Evolutionary conservation across 2,888 invertebrate genomes (phyloP), one percentile per base, ranked within the genome.

Genomic region (Syritta pipiens): DNA sequence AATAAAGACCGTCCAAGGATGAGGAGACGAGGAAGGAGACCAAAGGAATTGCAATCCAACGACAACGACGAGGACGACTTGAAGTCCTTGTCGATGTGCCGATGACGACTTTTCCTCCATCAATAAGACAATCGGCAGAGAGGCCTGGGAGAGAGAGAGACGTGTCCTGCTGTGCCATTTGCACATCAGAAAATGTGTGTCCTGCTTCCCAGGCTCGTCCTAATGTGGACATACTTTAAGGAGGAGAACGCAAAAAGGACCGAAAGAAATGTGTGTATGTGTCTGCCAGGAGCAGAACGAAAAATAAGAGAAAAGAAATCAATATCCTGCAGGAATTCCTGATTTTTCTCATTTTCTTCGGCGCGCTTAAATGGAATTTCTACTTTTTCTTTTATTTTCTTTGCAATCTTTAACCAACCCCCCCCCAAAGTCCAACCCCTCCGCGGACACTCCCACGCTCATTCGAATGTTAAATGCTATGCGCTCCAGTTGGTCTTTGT

Each of bases 81-180:
- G 5, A 28, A 46, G 59, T 59, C 28, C 22, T 51, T 62, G 40
- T 20, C 32, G 53, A 35, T 65, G 46, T 71, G 77, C 20, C 59
- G 48, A 55, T 72, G 72, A 72, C 67, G n/a, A n/a, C n/a, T n/a
- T 53, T 72, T 60, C 48, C 37, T 69, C 60, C 74, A 49, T 79
- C 77, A 79, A 79, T 79, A 79, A 72, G 77, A 79, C 77, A 79
- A 79, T 79, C 59, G 55, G 67, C 28, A 42, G 51, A n/a, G n/a
- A n/a, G n/a, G n/a, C n/a, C n/a, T n/a, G n/a, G n/a, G n/a, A n/a
- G n/a, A n/a, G n/a, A n/a, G n/a, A n/a, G n/a, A 72, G 72, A 77
- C 65, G 77, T 72, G 67, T 67, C 59, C 42, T 49, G 42, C 30
- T 30, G 37, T 44, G 65, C 44, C 60, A 68, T 76, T 69, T 62